Conservation (phyloP, 1,140 invertebrate genomes). For the Melanaphis sacchari region DNA sequence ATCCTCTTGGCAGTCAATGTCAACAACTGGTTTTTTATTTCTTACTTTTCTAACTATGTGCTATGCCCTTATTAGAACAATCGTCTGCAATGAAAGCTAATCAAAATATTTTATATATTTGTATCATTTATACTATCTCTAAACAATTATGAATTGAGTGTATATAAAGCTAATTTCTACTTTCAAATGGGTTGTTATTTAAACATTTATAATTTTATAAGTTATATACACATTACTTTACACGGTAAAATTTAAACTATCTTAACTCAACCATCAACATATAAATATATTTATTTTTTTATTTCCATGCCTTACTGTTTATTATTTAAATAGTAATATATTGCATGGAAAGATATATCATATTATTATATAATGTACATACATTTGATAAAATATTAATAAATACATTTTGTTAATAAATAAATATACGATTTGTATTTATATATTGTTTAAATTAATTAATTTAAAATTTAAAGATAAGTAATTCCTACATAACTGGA, state of each 20-base stretch:
- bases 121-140: background rate
- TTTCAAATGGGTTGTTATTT: background rate
- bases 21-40: conserved; percentile 30
- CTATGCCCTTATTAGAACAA: conserved; percentile 28
- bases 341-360: background rate
- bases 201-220: background rate
- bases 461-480: background rate
- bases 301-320: background rate
- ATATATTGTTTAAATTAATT: background rate
- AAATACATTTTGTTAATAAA: too few species aligned
- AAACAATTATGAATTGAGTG: background rate
- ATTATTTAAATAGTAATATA: background rate
- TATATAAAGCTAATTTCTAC: background rate
- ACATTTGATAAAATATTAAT: too few species aligned
- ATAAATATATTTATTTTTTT: background rate
- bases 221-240: background rate
- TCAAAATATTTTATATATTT: conserved; percentile 16
- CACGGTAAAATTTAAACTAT: background rate
- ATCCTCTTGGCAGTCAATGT: background rate
- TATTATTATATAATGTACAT: background rate
- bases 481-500: background rate
- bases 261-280: background rate
- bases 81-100: conserved; percentile 20
- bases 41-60: conserved; percentile 5
- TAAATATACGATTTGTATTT: background rate